phyloP scores from a whole-genome alignment of 2,888 invertebrate genomes.

The Nephrotoma flavescens region DNA sequence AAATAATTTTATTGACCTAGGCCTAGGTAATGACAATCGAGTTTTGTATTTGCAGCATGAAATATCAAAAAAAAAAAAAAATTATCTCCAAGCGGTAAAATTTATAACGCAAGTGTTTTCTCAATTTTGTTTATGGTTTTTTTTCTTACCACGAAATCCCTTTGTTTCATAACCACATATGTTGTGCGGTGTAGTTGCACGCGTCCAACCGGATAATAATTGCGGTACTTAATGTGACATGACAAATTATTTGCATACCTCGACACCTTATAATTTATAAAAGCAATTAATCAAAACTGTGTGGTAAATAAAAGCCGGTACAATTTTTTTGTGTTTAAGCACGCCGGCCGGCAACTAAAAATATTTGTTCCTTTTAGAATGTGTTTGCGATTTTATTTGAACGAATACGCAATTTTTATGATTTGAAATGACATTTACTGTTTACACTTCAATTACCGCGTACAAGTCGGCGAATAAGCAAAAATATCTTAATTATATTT shows the following conservation, averaged over 20 bases:
- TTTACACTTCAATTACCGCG: not conserved
- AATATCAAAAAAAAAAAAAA: not conserved
- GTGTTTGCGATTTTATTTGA: not conserved
- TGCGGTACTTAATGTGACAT: not conserved
- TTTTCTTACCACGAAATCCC: no score
- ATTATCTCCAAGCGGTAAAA: not conserved
- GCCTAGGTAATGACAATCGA: not conserved
- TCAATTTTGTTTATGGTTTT: not conserved
- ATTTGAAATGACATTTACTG: not conserved
- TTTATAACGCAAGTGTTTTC: not conserved
- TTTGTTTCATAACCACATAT: no score
- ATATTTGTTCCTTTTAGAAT: not conserved
- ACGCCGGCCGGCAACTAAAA: not conserved
- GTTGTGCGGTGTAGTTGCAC: no score
- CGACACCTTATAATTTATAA: not conserved
- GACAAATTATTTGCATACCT: not conserved
- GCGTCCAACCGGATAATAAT: no score
- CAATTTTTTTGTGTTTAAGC: not conserved
- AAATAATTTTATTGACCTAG: not conserved
- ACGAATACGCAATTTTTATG: not conserved
- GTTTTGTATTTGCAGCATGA: not conserved
- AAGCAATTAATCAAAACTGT: not conserved
- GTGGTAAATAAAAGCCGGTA: not conserved
- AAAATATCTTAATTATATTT: not conserved
- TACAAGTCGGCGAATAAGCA: not conserved